phyloP scores from a whole-genome alignment of 2,888 invertebrate genomes.

The Acanthosoma haemorrhoidale region DNA sequence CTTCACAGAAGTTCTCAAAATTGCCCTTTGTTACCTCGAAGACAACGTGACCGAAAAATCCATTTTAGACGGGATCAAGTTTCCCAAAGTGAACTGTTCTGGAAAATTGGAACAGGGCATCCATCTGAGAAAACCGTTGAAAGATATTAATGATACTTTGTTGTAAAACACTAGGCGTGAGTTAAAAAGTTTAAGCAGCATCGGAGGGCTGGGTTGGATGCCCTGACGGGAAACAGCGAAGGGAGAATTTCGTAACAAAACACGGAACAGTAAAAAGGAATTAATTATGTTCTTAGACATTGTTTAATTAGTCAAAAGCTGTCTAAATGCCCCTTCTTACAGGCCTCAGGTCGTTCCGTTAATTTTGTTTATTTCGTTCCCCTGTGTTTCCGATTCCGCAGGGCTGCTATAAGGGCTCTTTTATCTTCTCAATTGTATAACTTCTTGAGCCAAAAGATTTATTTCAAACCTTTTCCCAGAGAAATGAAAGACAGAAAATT shows the following conservation, averaged over 20 bases:
- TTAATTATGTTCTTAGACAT: slow-evolving; percentile 4
- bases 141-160: slow-evolving; percentile 14
- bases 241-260: neutral
- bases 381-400: neutral
- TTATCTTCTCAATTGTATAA: neutral
- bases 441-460: no score
- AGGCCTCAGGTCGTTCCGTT: neutral
- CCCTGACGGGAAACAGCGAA: neutral
- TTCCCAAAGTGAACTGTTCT: no score
- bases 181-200: neutral
- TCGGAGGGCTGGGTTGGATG: neutral
- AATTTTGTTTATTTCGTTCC: neutral
- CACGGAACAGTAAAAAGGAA: slow-evolving; percentile 2
- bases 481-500: no score
- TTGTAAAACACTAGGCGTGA: neutral
- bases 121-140: neutral
- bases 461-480: no score
- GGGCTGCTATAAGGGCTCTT: neutral
- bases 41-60: no score
- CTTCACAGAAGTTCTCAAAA: no score
- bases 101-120: no score
- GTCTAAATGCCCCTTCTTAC: neutral
- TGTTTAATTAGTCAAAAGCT: neutral
- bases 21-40: no score
- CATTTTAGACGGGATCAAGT: no score